Evolutionary conservation across 2,797 vertebrate species (phyloP).

Genomic region (Poecilia velifera): DNA sequence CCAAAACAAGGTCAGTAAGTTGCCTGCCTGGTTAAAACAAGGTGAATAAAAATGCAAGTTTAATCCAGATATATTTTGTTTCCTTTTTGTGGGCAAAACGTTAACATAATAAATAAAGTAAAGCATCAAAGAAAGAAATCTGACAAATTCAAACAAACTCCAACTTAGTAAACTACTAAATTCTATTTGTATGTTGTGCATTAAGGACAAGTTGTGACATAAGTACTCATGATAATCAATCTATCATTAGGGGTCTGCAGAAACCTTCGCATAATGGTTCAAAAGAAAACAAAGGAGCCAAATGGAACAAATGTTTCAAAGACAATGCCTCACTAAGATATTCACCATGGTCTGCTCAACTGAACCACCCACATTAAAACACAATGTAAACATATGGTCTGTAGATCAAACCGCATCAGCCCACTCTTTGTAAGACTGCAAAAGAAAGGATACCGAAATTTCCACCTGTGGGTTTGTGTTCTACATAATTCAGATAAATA

Average conservation of each 20-base stretch:
- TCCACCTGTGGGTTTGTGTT: neutral
- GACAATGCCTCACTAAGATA: neutral
- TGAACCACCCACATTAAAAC: conserved; percentile 3
- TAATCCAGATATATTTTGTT: neutral
- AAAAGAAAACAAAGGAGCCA: neutral
- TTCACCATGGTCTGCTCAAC: neutral
- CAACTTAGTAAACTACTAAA: neutral
- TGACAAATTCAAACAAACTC: neutral
- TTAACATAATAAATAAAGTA: neutral
- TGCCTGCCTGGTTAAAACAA: neutral
- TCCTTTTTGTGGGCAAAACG: neutral
- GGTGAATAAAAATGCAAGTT: neutral
- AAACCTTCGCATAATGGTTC: neutral
- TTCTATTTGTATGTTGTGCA: neutral
- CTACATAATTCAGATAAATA: neutral
- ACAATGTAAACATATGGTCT: conserved; percentile 4
- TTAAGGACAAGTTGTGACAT: neutral
- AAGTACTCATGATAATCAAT: neutral
- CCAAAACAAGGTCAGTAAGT: neutral
- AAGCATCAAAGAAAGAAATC: neutral
- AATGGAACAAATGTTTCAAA: neutral
- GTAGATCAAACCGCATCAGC: neutral
- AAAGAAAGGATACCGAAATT: neutral
- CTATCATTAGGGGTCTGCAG: neutral
- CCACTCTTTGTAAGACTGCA: neutral